phyloP scores from a whole-genome alignment of 2,113 vertebrate genomes.

The Pristiophorus japonicus region DNA sequence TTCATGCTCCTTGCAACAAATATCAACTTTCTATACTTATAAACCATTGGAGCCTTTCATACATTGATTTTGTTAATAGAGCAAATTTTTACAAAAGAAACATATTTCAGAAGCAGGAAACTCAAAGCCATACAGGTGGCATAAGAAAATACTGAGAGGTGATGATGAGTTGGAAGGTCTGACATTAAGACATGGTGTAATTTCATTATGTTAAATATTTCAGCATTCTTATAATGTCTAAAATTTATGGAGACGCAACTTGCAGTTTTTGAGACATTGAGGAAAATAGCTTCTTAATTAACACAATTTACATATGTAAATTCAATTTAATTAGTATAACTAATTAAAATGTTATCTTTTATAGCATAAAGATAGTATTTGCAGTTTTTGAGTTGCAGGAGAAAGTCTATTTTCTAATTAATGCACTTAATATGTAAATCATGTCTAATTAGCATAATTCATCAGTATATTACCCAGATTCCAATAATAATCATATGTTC shows the following conservation, averaged over 20 bases:
- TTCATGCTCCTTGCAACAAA: not conserved
- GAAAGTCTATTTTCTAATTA: slow-evolving; percentile 29
- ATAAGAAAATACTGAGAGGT: not conserved
- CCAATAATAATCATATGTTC: slow-evolving; percentile 32
- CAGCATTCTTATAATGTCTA: not conserved
- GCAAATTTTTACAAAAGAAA: not conserved
- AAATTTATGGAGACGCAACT: not conserved
- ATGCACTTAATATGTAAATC: slow-evolving; percentile 27
- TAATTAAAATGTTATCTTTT: slow-evolving; percentile 36
- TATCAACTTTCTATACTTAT: not conserved
- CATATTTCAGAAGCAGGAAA: not conserved
- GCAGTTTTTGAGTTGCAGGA: slow-evolving; percentile 12
- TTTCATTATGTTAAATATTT: not conserved
- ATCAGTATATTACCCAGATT: slow-evolving; percentile 29
- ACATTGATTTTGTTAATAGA: not conserved
- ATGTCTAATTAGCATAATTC: not conserved
- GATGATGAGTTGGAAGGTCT: not conserved
- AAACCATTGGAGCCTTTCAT: not conserved
- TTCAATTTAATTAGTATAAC: slow-evolving; percentile 26
- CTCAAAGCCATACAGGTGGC: not conserved
- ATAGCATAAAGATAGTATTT: slow-evolving; percentile 27
- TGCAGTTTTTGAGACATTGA: slow-evolving; percentile 21
- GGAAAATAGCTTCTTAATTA: slow-evolving; percentile 23
- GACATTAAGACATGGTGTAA: not conserved
- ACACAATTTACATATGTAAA: slow-evolving; percentile 36